Evolutionary conservation across 64 coral and sea anemone species (phyloP).

Genomic region (Porites australiensis): DNA sequence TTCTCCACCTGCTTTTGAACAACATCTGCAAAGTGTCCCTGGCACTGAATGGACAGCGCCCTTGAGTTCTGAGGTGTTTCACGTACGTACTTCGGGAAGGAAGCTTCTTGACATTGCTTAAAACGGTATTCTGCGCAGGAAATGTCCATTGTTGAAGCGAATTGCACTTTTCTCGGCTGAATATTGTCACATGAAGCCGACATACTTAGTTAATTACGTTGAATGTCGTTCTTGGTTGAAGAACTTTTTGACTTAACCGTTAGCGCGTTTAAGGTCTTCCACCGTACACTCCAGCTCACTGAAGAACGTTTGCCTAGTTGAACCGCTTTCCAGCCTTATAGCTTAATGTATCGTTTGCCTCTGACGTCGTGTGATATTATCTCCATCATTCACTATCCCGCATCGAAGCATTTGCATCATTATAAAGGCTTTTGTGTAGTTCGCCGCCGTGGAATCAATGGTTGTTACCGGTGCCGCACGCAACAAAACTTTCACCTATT

Average conservation of each 20-base stretch:
- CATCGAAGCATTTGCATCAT: not conserved
- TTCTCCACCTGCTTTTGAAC: not conserved
- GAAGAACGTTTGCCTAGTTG: not conserved
- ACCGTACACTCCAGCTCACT: not conserved
- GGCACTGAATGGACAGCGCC: not conserved
- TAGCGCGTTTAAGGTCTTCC: too few relatives aligned
- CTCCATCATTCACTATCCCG: not conserved
- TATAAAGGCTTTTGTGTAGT: not conserved
- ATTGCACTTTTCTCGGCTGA: not conserved
- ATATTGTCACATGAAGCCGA: not conserved
- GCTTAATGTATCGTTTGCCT: not conserved
- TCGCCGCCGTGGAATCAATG: not conserved
- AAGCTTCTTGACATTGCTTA: not conserved
- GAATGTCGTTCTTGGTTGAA: not conserved
- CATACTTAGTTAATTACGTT: not conserved
- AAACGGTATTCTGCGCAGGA: not conserved
- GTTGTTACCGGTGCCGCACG: not conserved
- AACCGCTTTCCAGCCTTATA: not conserved
- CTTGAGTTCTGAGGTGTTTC: not conserved
- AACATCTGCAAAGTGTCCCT: not conserved
- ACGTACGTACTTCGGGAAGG: too few relatives aligned
- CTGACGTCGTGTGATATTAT: conserved; percentile 1
- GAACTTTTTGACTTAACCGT: too few relatives aligned
- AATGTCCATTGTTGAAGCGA: not conserved
- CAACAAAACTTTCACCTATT: not conserved